phyloP scores from a whole-genome alignment of 2,113 vertebrate species.

The Cyanistes caeruleus region DNA sequence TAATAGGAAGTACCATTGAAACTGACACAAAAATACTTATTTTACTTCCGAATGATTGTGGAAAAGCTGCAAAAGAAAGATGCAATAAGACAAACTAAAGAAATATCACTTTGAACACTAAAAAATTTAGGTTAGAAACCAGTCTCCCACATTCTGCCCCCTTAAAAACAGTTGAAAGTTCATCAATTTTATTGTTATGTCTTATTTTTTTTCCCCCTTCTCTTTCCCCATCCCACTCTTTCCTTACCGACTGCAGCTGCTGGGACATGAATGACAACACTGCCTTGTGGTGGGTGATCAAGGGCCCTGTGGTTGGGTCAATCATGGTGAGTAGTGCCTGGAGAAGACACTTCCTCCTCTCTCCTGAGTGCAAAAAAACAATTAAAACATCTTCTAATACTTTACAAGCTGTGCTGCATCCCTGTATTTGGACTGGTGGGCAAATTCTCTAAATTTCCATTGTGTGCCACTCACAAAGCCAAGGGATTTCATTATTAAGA shows the following conservation, averaged over 20 bases:
- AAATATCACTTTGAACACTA: not conserved
- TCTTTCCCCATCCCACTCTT: not conserved
- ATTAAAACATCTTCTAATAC: not conserved
- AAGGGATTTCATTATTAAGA: not conserved
- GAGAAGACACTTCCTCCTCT: not conserved
- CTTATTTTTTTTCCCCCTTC: not conserved
- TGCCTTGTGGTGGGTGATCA: conserved; percentile 99
- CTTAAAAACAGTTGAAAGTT: not conserved
- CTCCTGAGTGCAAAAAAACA: not conserved
- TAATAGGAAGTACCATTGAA: not conserved
- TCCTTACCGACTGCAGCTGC: conserved; percentile 75
- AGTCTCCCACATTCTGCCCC: not conserved
- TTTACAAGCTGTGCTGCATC: not conserved
- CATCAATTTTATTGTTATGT: not conserved
- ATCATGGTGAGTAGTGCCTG: conserved; percentile 87
- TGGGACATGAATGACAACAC: conserved; percentile 98
- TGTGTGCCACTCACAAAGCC: rapidly evolving
- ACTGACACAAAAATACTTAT: not conserved
- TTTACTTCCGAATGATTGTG: not conserved
- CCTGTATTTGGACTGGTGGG: not conserved
- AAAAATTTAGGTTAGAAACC: not conserved
- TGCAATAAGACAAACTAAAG: not conserved
- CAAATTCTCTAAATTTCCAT: not conserved
- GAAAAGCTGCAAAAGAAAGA: not conserved
- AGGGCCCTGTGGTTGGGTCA: conserved; percentile 93